Evolutionary conservation across 2,797 vertebrate species (phyloP).

Genomic region (Mormyrops boulengeri): DNA sequence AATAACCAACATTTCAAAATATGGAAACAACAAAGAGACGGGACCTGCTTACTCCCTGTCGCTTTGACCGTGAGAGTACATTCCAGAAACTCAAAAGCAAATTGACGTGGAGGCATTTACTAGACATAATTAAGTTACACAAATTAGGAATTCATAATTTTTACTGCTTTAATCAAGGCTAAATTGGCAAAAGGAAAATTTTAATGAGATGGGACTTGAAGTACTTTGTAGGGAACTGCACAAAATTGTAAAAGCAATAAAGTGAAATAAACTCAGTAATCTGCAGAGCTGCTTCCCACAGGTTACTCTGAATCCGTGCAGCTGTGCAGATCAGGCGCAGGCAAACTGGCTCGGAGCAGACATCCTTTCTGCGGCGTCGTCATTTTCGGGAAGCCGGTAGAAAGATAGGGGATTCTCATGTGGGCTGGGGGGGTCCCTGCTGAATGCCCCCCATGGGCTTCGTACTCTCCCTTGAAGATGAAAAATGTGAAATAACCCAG

Average conservation of each 20-base stretch:
- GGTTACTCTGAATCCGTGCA: background rate
- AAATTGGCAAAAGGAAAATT: background rate
- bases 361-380: background rate
- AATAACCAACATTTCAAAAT: slow-evolving; percentile 30
- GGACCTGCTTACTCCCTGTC: slow-evolving; percentile 31
- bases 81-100: slow-evolving; percentile 34
- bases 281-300: background rate
- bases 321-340: background rate
- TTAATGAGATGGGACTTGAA: background rate
- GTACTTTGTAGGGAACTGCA: background rate
- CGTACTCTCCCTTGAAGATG: background rate
- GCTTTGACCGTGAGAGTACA: slow-evolving; percentile 31
- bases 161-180: background rate
- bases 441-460: background rate
- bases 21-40: background rate
- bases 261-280: background rate
- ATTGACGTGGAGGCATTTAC: slow-evolving; percentile 41
- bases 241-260: background rate
- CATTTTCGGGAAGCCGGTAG: background rate
- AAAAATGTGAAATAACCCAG: background rate
- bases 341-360: background rate
- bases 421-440: background rate
- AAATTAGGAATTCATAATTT: slow-evolving; percentile 22
- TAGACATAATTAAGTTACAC: slow-evolving; percentile 44
- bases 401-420: background rate